Conservation (phyloP, 1,140 invertebrate genomes). For the Leptinotarsa texana region DNA sequence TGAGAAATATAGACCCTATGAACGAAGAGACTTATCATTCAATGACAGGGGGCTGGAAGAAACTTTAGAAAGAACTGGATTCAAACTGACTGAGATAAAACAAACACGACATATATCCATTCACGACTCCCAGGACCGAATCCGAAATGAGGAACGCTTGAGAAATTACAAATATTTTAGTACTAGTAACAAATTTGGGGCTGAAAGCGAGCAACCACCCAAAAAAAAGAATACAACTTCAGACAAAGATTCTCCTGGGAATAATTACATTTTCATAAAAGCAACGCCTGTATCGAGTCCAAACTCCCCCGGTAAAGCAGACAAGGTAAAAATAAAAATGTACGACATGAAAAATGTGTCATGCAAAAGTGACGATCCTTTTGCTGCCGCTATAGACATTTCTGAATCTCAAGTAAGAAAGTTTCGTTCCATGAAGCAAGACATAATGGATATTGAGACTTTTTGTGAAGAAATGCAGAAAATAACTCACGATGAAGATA, state of each 20-base stretch:
- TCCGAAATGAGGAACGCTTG: background rate
- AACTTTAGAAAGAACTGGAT: background rate
- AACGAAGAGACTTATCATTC: slow-evolving; percentile 2
- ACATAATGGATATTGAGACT: slow-evolving; percentile 10
- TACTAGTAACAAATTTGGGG: too few relatives aligned
- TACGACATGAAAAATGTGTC: background rate
- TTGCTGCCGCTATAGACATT: background rate
- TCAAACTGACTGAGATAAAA: slow-evolving; percentile 1
- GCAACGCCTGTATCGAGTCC: too few relatives aligned
- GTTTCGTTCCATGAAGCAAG: slow-evolving; percentile 8
- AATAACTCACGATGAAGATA: background rate
- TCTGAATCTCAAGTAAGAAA: slow-evolving; percentile 6
- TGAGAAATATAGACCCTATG: background rate
- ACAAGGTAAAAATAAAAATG: too few relatives aligned
- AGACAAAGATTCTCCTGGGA: too few relatives aligned
- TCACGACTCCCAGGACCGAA: background rate
- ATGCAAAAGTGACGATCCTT: background rate
- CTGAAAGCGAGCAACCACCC: too few relatives aligned
- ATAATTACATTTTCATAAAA: too few relatives aligned
- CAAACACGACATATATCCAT: background rate
- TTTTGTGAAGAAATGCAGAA: slow-evolving; percentile 3
- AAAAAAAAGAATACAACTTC: too few relatives aligned
- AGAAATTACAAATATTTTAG: background rate
- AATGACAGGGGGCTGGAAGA: background rate
- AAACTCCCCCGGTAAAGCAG: too few relatives aligned